Percentiles rank a stretch among this genome's conserved stretches.
Evolutionary conservation across 2,888 invertebrate species (phyloP).

Genomic region (Onchidella celtica): DNA sequence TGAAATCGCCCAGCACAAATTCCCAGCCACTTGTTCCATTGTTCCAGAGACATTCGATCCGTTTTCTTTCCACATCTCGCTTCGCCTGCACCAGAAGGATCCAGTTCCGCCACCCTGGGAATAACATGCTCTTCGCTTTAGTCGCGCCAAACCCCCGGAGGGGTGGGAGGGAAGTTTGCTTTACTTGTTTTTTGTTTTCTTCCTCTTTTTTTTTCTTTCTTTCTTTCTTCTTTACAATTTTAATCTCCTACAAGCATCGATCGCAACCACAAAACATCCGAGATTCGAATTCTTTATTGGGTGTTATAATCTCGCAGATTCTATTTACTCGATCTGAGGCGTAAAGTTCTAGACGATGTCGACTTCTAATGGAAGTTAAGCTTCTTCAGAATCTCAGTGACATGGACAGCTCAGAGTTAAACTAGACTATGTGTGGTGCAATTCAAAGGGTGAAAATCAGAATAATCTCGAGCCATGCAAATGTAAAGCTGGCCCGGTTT

Average conservation of each 20-base stretch:
- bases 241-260: conserved; percentile 6
- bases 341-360: conserved; percentile 3
- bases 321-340: not conserved
- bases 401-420: no score
- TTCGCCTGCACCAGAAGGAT: not conserved
- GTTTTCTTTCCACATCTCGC: conserved; percentile 7
- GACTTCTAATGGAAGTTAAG: not conserved
- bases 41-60: conserved; percentile 16
- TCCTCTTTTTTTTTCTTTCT: not conserved
- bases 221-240: conserved; percentile 1
- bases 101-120: conserved; percentile 5
- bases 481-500: no score
- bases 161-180: conserved; percentile 2
- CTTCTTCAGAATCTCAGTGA: no score
- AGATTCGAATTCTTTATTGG: conserved; percentile 8
- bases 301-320: not conserved
- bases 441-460: no score
- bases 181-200: not conserved
- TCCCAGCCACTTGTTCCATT: not conserved
- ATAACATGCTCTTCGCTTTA: conserved; percentile 31
- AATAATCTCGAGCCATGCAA: no score
- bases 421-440: no score
- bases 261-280: not conserved
- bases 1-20: not conserved
- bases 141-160: not conserved